phyloP scores from a whole-genome alignment of 2,797 vertebrate genomes.

The Masticophis lateralis region DNA sequence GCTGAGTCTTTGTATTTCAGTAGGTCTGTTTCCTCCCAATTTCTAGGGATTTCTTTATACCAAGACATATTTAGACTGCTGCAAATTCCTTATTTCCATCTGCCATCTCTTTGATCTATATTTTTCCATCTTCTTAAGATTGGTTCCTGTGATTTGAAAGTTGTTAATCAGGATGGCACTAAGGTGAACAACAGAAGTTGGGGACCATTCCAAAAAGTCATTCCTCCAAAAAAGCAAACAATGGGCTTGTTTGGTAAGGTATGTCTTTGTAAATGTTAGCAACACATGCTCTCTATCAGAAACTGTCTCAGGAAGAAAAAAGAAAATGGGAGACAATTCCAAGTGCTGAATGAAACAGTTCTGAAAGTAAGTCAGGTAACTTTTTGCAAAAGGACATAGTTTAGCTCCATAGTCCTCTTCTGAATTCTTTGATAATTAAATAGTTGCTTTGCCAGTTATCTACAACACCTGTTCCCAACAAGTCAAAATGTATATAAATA shows the following conservation, averaged over 20 bases:
- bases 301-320: neutral
- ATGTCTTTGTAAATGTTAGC: neutral
- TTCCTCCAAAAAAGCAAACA: neutral
- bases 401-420: neutral
- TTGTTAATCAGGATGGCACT: neutral
- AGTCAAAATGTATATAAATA: neutral
- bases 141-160: neutral
- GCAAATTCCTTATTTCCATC: neutral
- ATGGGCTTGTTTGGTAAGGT: neutral
- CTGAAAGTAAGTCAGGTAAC: neutral
- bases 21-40: neutral
- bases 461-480: conserved; percentile 2
- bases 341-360: neutral
- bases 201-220: neutral
- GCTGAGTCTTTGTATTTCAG: neutral
- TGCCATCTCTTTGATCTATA: neutral
- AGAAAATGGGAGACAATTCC: neutral
- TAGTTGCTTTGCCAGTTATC: neutral
- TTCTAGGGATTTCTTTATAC: neutral
- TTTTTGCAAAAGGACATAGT: neutral
- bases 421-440: neutral
- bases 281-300: neutral
- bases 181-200: neutral
- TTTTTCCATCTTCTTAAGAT: neutral
- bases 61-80: neutral